These are phyloP conservation scores for Diorhabda elongata DNA, from an alignment of 1,140 invertebrate species.

Conservation along the genomic window DNA sequence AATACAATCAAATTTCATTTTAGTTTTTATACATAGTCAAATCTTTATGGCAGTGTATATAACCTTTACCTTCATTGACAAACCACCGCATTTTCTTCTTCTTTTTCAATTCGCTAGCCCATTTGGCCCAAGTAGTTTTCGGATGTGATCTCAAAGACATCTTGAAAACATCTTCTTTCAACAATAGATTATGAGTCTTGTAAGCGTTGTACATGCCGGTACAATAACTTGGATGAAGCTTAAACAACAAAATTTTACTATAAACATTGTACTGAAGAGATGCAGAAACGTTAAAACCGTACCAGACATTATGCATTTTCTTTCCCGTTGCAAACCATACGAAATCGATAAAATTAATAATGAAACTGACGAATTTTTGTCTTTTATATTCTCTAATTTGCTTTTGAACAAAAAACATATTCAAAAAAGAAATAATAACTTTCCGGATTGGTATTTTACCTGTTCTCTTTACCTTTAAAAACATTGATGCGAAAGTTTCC, in stretches of 20 bases:
- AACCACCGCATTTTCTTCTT: conserved; percentile 28
- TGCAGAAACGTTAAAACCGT: too few species aligned
- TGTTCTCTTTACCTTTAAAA: too few species aligned
- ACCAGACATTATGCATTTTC: too few species aligned
- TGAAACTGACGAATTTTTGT: too few species aligned
- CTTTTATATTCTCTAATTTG: too few species aligned
- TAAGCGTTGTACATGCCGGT: conserved; percentile 25
- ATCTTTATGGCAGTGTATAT: conserved; percentile 6
- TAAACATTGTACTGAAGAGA: too few species aligned
- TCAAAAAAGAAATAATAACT: too few species aligned
- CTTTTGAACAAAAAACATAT: too few species aligned
- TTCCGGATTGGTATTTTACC: too few species aligned
- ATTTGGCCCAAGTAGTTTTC: conserved; percentile 22
- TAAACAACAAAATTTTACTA: conserved; percentile 12
- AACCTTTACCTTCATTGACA: conserved; percentile 12
- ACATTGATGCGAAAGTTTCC: too few species aligned
- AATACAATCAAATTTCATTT: background rate
- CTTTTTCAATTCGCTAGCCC: conserved; percentile 23
- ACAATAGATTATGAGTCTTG: conserved; percentile 28
- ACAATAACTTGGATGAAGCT: conserved; percentile 27
- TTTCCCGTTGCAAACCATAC: too few species aligned
- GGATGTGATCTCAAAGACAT: conserved; percentile 22
- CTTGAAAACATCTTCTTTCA: conserved; percentile 33
- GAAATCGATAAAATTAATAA: too few species aligned
- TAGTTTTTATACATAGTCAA: background rate